These are phyloP conservation scores for Bagarius yarrelli DNA, from an alignment of 2,113 vertebrate species.

Conservation along the genomic window DNA sequence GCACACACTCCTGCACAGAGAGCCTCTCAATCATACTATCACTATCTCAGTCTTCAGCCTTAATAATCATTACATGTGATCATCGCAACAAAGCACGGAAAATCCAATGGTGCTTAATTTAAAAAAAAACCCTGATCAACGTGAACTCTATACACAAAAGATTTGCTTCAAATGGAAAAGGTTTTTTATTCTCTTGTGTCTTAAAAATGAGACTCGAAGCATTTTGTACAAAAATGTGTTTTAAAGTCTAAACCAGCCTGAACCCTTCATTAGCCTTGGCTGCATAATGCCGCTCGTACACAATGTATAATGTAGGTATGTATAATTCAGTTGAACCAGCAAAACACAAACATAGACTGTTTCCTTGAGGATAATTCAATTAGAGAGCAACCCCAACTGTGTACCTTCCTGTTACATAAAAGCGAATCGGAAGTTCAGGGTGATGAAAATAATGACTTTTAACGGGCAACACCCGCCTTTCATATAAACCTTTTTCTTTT, in stretches of 20 bases:
- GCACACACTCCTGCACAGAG: constrained; percentile 11
- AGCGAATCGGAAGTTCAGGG: constrained; percentile 22
- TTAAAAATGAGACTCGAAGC: too few relatives aligned
- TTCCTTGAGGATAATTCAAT: constrained; percentile 7
- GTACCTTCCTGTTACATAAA: constrained; percentile 22
- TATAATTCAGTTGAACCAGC: background rate
- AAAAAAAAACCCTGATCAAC: constrained; percentile 14
- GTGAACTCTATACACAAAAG: background rate
- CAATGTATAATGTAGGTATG: background rate
- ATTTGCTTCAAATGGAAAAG: constrained; percentile 12
- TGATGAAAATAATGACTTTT: constrained; percentile 6
- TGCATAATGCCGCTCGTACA: background rate
- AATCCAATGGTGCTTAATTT: background rate
- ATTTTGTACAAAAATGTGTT: too few relatives aligned
- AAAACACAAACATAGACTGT: constrained; percentile 1
- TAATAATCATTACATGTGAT: constrained; percentile 35
- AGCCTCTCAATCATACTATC: background rate
- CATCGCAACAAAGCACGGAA: constrained; percentile 36
- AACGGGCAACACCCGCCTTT: constrained; percentile 11
- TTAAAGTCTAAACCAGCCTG: background rate
- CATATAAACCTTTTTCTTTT: constrained; percentile 15
- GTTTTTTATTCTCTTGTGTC: background rate
- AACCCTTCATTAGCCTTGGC: background rate
- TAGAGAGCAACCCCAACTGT: background rate
- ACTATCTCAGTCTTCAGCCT: constrained; percentile 29